These are phyloP conservation scores for Argya squamiceps DNA, from an alignment of 2,797 vertebrate genomes.

Conservation along the genomic window DNA sequence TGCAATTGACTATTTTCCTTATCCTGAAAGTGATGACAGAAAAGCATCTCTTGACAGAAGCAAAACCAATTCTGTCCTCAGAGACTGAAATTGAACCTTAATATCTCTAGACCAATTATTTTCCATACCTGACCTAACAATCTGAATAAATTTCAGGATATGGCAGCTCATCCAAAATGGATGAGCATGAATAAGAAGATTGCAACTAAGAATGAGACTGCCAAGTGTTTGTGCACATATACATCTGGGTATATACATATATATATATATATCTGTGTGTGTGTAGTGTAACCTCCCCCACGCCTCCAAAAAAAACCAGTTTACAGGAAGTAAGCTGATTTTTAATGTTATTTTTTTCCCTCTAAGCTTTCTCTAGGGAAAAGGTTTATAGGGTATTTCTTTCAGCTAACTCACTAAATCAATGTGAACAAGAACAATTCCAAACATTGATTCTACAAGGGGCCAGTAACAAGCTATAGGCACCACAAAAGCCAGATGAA, in stretches of 20 bases:
- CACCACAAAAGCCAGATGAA: not conserved
- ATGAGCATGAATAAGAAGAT: not conserved
- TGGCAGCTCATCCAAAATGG: not conserved
- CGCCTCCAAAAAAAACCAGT: accelerated
- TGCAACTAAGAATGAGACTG: not conserved
- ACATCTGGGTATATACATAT: accelerated
- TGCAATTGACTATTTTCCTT: not conserved
- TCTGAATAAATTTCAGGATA: not conserved
- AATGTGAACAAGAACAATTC: not conserved
- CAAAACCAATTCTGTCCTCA: not conserved
- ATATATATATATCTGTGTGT: accelerated
- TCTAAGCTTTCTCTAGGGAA: not conserved
- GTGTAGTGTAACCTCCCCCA: not conserved
- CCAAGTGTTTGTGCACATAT: not conserved
- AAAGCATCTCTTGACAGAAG: not conserved
- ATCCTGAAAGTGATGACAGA: not conserved
- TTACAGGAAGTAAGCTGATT: not conserved
- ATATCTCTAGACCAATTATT: not conserved
- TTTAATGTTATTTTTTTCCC: not conserved
- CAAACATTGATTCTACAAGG: not conserved
- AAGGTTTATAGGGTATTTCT: not conserved
- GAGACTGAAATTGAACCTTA: not conserved
- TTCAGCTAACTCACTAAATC: not conserved
- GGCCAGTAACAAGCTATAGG: not conserved
- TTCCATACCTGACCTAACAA: not conserved